Evolutionary conservation across 2,888 invertebrate species (phyloP), one percentile per base, ranked within the genome.

Genomic region (Loripinus fragilis): DNA sequence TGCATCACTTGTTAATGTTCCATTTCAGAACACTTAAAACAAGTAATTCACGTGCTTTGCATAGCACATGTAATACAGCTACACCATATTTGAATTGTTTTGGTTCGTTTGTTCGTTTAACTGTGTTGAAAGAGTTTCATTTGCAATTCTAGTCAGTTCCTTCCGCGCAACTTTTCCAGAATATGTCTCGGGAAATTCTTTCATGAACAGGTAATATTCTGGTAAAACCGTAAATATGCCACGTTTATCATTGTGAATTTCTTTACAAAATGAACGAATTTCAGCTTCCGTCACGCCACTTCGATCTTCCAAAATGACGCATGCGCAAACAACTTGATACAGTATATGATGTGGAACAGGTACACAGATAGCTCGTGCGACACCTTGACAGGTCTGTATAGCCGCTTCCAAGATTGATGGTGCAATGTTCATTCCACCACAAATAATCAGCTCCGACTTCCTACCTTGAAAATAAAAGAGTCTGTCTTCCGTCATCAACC

Each of bases 271-370:
- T n/a, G 28, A n/a, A 30, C 68, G 30, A 23, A 77, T 23, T 8
- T 55, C 45, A 15, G 42, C 68, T 33, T 50, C 73, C 23, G 45
- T 72, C 23, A 64, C 52, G 50, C 45, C 69, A 65, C 72, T 65
- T 38, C 77, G 73, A 41, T 42, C 45, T 35, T 67, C 45, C 41
- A 50, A 17, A 23, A 73, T 45, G 28, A 77, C 77, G 73, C 77
- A 77, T 69, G 77, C 77, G 77, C 77, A 77, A 30, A 77, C 68
- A 12, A 68, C 71, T n/a, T 77, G 77, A 48, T 42, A 77, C 2
- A 67, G 52, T 41, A 65, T 68, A 23, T 67, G 45, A 35, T 77
- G 72, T 15, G 77, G 77, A 17, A 77, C 45, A n/a, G 73, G 72
- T 17, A 73, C 73, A 23, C 72, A 72, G 5, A 73, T 33, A 30